Evolutionary conservation across 2,797 vertebrate species (phyloP), one percentile per base, ranked within the genome.

Genomic region (Bufotes viridis): DNA sequence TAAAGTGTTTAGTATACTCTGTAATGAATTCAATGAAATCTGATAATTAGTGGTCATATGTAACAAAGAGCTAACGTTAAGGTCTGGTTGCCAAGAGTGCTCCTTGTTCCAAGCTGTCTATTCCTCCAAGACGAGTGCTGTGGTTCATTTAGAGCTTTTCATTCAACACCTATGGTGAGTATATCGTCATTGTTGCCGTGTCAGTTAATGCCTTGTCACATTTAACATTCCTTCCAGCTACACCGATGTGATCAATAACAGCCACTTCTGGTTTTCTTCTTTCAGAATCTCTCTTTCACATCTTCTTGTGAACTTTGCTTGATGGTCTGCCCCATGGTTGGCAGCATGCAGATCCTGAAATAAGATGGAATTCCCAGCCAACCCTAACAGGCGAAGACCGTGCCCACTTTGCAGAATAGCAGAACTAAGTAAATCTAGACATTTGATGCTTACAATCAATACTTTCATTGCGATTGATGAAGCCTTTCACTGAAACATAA

Each of bases 161-260:
- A 81, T 63, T 88, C 76, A 81, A 29, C 82, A 88, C 67, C 53
- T 80, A 74, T 76, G 82, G 76, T 80, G 53, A 67, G 70, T 83
- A 88, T 80, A 85, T 84, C 82, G 49, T 78, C 63, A 84, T 80
- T 85, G 57, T 85, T 80, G 69, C 34, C 87, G 34, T 70, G 76
- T 88, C 87, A 74, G 61, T 88, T 88, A 88, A 14, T 88, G 61
- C 82, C 75, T 85, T 88, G 87, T 88, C 87, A 88, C 87, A 80
- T 80, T 88, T 88, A 72, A 70, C 87, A 88, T 88, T 88, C 87
- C 87, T 84, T 84, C 79, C 34, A 74, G 61, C 82, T 61, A 61
- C 42, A 42, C 17, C 85, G 76, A 81, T 85, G 82, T 74, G 87
- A 51, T 85, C 76, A 81, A 85, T 61, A 88, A 69, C 49, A 75